A percentile compares a stretch with the other conserved stretches of the same genome.
Evolutionary conservation across 2,113 vertebrate species (phyloP).

Genomic region (Phoenicopterus ruber): DNA sequence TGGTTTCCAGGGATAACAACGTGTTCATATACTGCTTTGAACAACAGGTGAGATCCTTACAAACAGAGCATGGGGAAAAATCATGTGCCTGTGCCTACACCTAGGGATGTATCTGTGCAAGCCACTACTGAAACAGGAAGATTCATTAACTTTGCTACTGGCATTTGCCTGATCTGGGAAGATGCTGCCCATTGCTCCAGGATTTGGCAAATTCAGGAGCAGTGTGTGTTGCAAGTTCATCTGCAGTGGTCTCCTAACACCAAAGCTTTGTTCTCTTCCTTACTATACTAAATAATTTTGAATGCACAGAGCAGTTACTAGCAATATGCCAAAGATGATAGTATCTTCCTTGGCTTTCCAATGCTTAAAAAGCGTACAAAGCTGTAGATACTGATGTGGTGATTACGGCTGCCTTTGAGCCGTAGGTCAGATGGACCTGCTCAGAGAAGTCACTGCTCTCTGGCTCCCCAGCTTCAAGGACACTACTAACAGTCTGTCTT

Average conservation of each 20-base stretch:
- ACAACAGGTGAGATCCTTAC: background rate
- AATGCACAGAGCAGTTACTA: background rate
- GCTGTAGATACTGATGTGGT: background rate
- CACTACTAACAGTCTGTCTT: constrained; percentile 66
- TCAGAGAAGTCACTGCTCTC: background rate
- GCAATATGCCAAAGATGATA: background rate
- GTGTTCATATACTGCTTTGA: background rate
- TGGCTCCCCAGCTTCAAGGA: constrained; percentile 65
- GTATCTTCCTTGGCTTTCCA: background rate
- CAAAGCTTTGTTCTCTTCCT: background rate
- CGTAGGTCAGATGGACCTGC: background rate
- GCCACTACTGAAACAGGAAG: background rate
- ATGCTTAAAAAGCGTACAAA: background rate
- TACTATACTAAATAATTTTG: background rate
- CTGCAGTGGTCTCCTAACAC: background rate
- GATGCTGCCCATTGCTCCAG: background rate
- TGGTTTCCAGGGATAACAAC: background rate
- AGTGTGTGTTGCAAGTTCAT: background rate
- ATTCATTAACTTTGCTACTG: background rate
- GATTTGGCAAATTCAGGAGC: background rate
- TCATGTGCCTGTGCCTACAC: background rate
- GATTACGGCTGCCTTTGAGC: background rate
- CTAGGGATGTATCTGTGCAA: background rate
- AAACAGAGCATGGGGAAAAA: background rate
- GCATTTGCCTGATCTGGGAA: background rate